phyloP scores from a whole-genome alignment of 1,140 invertebrate species.

The Cotesia vestalis region DNA sequence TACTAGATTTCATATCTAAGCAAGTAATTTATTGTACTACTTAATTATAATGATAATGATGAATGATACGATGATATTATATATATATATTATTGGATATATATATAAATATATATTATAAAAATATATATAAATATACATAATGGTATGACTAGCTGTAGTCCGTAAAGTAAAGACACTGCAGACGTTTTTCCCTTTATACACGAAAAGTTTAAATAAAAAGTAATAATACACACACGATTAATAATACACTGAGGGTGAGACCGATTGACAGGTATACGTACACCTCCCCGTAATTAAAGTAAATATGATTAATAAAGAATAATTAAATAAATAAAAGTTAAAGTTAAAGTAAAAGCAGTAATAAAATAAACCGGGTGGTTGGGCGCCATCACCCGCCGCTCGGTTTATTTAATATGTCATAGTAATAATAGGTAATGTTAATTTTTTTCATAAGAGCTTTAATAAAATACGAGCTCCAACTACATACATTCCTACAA shows the following conservation, averaged over 20 bases:
- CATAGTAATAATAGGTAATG: no score
- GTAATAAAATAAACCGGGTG: slow-evolving; percentile 16
- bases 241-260: slow-evolving; percentile 22
- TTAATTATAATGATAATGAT: slow-evolving; percentile 65
- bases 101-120: slow-evolving; percentile 51
- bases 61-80: slow-evolving; percentile 63
- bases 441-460: no score
- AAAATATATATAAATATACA: slow-evolving; percentile 50
- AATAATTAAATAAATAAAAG: no score
- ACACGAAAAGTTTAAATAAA: slow-evolving; percentile 32
- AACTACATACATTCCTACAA: no score
- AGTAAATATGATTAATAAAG: no score
- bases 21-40: slow-evolving; percentile 66
- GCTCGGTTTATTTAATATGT: slow-evolving; percentile 33
- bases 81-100: slow-evolving; percentile 63
- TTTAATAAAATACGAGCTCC: no score
- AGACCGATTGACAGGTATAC: slow-evolving; percentile 39
- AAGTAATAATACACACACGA: slow-evolving; percentile 8
- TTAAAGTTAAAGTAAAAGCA: slow-evolving; percentile 27
- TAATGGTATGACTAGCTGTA: slow-evolving; percentile 60
- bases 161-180: slow-evolving; percentile 53
- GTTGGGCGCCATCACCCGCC: no score
- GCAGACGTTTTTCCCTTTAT: slow-evolving; percentile 52
- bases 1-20: slow-evolving; percentile 67
- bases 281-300: slow-evolving; percentile 32